Base-by-base conservation (phyloP, 2,113 vertebrate species). In the Muscicapa adusta region DNA sequence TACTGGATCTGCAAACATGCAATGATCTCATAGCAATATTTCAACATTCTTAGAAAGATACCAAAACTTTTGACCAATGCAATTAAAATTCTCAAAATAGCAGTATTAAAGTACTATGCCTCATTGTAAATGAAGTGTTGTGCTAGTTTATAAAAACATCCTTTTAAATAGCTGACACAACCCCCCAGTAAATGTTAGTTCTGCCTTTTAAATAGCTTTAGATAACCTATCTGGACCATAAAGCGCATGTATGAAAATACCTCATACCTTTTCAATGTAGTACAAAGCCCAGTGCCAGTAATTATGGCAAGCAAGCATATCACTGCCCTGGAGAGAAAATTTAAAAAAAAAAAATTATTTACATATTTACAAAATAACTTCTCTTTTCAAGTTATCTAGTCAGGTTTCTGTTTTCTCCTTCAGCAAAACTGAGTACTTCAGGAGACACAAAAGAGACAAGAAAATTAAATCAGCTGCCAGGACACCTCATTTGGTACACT, bases 241-340 rank as follows among this genome's bases (percentile, higher is more conserved):
- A 60, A 85, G 60, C 15, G 71, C 5, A 15, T 25, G 1, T 9
- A 68, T 14, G n/a, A 75, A 94, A 83, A 33, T n/a, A 45, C 16
- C 60, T 38, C 97, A 89, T 98, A 99, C 99, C 99, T 99, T 99
- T 95, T 99, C 99, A 48, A 99, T 98, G 75, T 98, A 98, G 94
- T 98, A 98, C 6, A 99, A 97, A 40, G 99, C 98, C 99, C 99
- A 99, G 88, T 99, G 99, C 99, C 99, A 99, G 63, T 99, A 99
- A 95, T 99, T 99, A 72, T 99, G 99, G 83, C 98, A 98, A 62
- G 98, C 98, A 67, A 99, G 98, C 97, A 99, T 97, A 68, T 99
- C 99, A 7, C 97, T 97, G 7, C 77, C 95, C 99, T 99, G 96
- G 5, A 28, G 29, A 12, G 54, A 70, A 60, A 38, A 10, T 36